Evolutionary conservation across 1,140 invertebrate genomes (phyloP).

Genomic region (Whitmania pigra): DNA sequence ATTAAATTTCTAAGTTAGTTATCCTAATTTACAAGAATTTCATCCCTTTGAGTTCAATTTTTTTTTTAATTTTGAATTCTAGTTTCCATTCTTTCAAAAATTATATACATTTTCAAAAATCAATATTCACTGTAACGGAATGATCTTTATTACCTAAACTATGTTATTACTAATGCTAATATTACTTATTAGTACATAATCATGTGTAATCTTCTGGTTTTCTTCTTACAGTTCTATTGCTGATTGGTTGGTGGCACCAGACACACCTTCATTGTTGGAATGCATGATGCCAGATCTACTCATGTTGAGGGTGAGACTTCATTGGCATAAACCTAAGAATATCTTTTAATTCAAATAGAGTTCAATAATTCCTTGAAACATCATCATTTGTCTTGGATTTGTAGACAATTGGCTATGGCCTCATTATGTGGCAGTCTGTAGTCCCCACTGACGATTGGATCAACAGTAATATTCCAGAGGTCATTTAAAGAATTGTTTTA

Average conservation of each 20-base stretch:
- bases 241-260: constrained; percentile 78
- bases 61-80: constrained; percentile 20
- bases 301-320: constrained; percentile 51
- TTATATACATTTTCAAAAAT: no score
- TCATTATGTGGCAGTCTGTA: constrained; percentile 77
- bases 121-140: no score
- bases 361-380: no score
- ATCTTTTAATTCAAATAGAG: background rate
- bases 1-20: no score
- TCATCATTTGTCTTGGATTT: background rate
- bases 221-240: constrained; percentile 58
- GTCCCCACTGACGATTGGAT: constrained; percentile 70
- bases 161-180: no score
- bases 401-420: constrained; percentile 28
- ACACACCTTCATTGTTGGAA: constrained; percentile 77
- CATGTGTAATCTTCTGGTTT: no score
- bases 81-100: background rate
- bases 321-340: background rate
- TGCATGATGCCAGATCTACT: constrained; percentile 85
- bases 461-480: constrained; percentile 60
- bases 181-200: no score
- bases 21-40: no score
- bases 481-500: constrained; percentile 12
- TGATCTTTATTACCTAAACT: no score
- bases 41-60: constrained; percentile 18